A percentile compares a stretch with the other conserved stretches of the same genome.
Conservation (phyloP, 2,888 invertebrate species). For the Catocala nupta region DNA sequence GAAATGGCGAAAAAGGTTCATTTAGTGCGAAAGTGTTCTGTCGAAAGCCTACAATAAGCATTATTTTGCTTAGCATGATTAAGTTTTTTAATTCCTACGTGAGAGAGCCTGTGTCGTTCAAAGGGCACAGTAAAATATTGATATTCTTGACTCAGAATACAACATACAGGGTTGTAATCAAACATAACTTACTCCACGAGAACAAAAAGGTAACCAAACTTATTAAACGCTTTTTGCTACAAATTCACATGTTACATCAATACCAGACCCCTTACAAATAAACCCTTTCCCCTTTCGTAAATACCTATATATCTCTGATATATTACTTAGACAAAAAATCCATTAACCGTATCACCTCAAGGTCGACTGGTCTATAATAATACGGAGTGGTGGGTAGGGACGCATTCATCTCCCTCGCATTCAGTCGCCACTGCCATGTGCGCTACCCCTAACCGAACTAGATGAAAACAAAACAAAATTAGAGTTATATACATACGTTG, state of each 20-base stretch:
- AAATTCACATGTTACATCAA: no score
- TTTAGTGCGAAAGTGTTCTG: no score
- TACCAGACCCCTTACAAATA: neutral
- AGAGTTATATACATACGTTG: neutral
- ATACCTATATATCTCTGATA: neutral
- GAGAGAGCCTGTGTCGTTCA: no score
- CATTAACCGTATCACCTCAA: conserved; percentile 25
- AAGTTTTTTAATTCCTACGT: no score
- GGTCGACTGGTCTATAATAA: conserved; percentile 41
- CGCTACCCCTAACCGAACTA: conserved; percentile 13
- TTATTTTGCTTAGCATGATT: no score
- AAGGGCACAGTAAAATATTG: no score
- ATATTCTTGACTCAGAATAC: no score
- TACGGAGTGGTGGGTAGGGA: conserved; percentile 18
- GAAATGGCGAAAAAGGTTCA: no score
- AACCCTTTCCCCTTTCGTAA: neutral
- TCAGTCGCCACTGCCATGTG: conserved; percentile 13
- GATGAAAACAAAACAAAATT: conserved; percentile 23
- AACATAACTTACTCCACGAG: no score
- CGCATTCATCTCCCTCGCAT: conserved; percentile 25
- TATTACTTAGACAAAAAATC: conserved; percentile 5
- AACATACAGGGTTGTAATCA: no score
- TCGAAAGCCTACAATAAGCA: no score
- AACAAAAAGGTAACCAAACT: neutral
- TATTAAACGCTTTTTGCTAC: no score